phyloP scores from a whole-genome alignment of 2,797 vertebrate genomes.

The Champsocephalus esox region DNA sequence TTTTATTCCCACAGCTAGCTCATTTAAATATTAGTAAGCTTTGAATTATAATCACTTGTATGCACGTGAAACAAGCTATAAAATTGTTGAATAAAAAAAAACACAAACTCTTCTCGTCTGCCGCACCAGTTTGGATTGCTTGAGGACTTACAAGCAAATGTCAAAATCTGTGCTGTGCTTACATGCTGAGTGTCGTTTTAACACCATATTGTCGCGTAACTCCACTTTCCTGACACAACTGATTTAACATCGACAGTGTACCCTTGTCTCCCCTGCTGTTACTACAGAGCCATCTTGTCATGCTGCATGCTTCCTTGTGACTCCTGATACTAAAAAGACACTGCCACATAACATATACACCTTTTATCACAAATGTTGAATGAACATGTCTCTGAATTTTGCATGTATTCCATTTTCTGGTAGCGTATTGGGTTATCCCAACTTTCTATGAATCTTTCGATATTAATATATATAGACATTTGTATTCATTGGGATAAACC shows the following conservation, averaged over 20 bases:
- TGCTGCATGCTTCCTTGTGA: not conserved
- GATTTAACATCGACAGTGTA: not conserved
- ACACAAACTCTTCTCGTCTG: not conserved
- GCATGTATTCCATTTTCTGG: not conserved
- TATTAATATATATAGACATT: not conserved
- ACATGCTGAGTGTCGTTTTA: not conserved
- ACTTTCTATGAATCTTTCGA: constrained; percentile 6
- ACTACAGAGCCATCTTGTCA: not conserved
- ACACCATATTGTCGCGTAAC: not conserved
- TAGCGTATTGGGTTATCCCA: not conserved
- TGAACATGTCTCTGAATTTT: not conserved
- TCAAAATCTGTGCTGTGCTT: constrained; percentile 1
- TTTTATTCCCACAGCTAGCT: constrained; percentile 21
- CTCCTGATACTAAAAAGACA: constrained; percentile 20
- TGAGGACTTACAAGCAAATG: not conserved
- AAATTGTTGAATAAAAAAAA: constrained; percentile 3
- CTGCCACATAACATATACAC: constrained; percentile 3
- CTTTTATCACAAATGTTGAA: not conserved
- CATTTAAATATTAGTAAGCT: constrained; percentile 3
- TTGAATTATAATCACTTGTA: not conserved
- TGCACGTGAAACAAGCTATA: not conserved
- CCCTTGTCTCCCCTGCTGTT: not conserved
- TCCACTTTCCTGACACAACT: not conserved
- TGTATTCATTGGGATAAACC: too few relatives aligned
- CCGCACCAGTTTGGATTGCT: not conserved